Conservation (phyloP, 1,140 invertebrate genomes). For the Drosophila azteca region DNA sequence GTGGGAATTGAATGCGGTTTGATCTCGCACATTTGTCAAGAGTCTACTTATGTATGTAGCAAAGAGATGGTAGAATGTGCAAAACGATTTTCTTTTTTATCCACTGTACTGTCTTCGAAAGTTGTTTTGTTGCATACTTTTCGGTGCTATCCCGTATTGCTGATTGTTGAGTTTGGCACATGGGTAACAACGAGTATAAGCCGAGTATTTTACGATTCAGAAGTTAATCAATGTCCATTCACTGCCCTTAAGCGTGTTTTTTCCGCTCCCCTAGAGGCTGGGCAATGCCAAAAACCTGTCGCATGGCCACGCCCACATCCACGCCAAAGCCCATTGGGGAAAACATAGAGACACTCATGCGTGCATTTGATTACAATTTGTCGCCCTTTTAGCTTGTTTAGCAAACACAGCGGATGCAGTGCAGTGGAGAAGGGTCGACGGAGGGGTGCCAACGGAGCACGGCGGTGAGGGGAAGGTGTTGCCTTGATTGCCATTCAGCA, state of each 20-base stretch:
- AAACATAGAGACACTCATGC: slow-evolving; percentile 23
- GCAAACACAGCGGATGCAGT: slow-evolving; percentile 39
- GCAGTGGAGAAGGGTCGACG: slow-evolving; percentile 1
- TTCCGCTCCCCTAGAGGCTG: slow-evolving; percentile 35
- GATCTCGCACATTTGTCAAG: too few species aligned
- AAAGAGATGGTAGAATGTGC: too few species aligned
- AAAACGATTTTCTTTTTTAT: not conserved
- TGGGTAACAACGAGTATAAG: too few species aligned
- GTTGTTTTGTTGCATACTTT: slow-evolving; percentile 1
- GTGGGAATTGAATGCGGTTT: too few species aligned
- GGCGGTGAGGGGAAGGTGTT: slow-evolving; percentile 4
- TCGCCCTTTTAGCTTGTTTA: slow-evolving; percentile 52
- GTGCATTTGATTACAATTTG: slow-evolving; percentile 73
- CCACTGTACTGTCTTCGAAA: not conserved
- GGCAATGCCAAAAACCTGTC: slow-evolving; percentile 20
- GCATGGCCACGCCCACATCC: slow-evolving; percentile 46
- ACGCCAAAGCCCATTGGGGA: not conserved
- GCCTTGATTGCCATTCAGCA: slow-evolving; percentile 63
- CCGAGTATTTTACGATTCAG: not conserved
- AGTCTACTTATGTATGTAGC: too few species aligned
- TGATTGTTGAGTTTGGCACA: too few species aligned
- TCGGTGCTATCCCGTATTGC: slow-evolving; percentile 6
- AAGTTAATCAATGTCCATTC: slow-evolving; percentile 46
- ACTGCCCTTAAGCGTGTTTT: slow-evolving; percentile 21
- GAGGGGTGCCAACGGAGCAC: too few species aligned